These are phyloP conservation scores for Drosophila azteca DNA, from an alignment of 1,140 invertebrate genomes.

Conservation along the genomic window DNA sequence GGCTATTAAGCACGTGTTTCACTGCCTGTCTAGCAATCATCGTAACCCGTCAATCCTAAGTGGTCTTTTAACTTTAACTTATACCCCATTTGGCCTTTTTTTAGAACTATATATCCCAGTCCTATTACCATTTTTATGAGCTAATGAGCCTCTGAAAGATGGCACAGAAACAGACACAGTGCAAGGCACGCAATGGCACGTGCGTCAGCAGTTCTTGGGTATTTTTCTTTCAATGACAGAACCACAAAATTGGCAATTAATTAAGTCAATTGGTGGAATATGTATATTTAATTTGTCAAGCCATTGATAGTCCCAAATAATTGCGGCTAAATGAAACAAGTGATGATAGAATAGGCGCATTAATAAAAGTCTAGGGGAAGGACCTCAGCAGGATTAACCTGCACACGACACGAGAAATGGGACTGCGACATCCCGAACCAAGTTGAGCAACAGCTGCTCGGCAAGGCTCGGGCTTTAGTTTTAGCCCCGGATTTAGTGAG, in stretches of 20 bases:
- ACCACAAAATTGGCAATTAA: constrained; percentile 44
- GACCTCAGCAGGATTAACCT: constrained; percentile 13
- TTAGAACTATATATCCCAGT: constrained; percentile 4
- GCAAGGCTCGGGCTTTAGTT: constrained; percentile 40
- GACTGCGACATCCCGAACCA: not conserved
- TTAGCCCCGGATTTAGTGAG: constrained; percentile 35
- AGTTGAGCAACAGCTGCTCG: constrained; percentile 49
- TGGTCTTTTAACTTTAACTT: not conserved
- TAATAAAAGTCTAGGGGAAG: constrained; percentile 15
- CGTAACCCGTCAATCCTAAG: not conserved
- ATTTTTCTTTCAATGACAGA: constrained; percentile 8
- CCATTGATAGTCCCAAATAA: constrained; percentile 15
- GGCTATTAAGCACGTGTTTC: too few relatives aligned
- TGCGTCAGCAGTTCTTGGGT: constrained; percentile 42
- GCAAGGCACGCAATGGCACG: constrained; percentile 49
- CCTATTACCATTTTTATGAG: constrained; percentile 38
- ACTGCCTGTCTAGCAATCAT: too few relatives aligned
- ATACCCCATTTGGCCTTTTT: constrained; percentile 14
- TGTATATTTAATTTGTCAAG: constrained; percentile 50
- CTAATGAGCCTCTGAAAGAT: not conserved
- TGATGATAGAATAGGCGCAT: constrained; percentile 18
- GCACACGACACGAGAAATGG: not conserved
- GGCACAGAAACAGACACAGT: constrained; percentile 7
- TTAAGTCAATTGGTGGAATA: constrained; percentile 43
- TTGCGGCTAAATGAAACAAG: constrained; percentile 28